Conservation (phyloP, 2,888 invertebrate species). For the Steinernema hermaphroditum region DNA sequence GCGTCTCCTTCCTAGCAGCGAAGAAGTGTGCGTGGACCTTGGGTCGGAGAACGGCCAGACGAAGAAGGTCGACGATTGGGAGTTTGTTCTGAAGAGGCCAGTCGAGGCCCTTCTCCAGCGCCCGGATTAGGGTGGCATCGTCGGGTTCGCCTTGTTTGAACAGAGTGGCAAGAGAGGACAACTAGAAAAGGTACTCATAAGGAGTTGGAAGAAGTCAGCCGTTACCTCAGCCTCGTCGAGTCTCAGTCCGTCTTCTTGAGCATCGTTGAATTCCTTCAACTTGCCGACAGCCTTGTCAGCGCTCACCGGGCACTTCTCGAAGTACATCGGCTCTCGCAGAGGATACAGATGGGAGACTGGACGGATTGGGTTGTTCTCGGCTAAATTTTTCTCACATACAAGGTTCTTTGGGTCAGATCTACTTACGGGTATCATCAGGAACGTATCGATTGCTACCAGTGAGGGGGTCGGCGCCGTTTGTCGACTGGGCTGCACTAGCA, state of each 20-base stretch:
- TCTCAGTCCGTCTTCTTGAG: conserved; percentile 41
- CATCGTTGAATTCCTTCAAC: conserved; percentile 47
- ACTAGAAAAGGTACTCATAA: not conserved
- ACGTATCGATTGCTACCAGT: no score
- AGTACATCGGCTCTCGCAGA: conserved; percentile 46
- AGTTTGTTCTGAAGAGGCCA: conserved; percentile 83
- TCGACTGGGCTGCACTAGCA: not conserved
- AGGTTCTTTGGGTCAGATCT: no score
- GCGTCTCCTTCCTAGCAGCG: not conserved
- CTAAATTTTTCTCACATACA: no score
- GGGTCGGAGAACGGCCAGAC: conserved; percentile 79
- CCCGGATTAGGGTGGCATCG: conserved; percentile 32
- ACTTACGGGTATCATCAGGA: no score
- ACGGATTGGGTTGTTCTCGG: not conserved
- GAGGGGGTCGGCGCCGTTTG: no score
- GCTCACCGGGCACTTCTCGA: conserved; percentile 64
- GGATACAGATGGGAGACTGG: conserved; percentile 41
- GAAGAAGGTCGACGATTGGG: conserved; percentile 83
- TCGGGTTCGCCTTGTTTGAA: not conserved
- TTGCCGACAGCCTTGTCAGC: conserved; percentile 52
- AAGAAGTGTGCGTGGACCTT: conserved; percentile 72
- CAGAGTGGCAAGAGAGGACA: not conserved
- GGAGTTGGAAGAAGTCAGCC: not conserved
- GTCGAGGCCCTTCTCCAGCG: conserved; percentile 73
- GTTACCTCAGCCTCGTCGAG: conserved; percentile 33